Evolutionary conservation across 2,797 vertebrate species (phyloP), one percentile per base, ranked within the genome.

Genomic region (Gila robusta): DNA sequence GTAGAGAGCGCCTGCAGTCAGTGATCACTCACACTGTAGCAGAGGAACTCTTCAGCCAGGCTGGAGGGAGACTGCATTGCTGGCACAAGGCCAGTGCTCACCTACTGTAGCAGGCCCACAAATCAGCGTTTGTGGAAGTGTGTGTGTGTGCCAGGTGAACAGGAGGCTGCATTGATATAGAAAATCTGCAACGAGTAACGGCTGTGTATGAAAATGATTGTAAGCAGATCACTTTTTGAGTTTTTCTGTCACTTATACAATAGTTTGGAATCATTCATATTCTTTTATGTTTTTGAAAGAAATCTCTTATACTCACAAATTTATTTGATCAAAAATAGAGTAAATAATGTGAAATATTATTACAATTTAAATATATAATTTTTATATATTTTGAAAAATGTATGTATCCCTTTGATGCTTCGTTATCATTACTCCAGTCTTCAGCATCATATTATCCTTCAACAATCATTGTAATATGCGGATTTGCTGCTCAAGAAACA

Each of bases 71-170:
- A 89, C 91, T 87, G 91, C 88, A 87, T 87, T 87, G 89, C 91
- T 94, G 94, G 94, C 92, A 82, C 56, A 28, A 19, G 73, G 85
- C 93, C 93, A 94, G 76, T 85, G 91, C 91, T 93, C 87, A 91
- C 94, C 93, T 93, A 90, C n/a, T 66, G 64, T 12, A 44, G 41
- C 90, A 87, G 88, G 83, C 67, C 91, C 87, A 90, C 92, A 94
- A 93, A 93, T 93, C 91, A 91, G 89, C 89, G 80, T 88, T 32
- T 86, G 76, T 83, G 62, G 76, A 8, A 6, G 87, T 72, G 72
- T 81, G 78, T 89, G 89, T 86, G 72, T 49, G 26, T 73, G 80
- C 54, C 71, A 86, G 76, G 84, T 88, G 56, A 82, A 54, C 72
- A 82, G 79, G 49, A 83, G 73, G 47, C 85, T 82, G 69, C 59